A percentile compares a stretch with the other conserved stretches of the same genome.
Evolutionary conservation across 2,888 invertebrate species (phyloP).

Genomic region (Hydrotaea cyrtoneurina): DNA sequence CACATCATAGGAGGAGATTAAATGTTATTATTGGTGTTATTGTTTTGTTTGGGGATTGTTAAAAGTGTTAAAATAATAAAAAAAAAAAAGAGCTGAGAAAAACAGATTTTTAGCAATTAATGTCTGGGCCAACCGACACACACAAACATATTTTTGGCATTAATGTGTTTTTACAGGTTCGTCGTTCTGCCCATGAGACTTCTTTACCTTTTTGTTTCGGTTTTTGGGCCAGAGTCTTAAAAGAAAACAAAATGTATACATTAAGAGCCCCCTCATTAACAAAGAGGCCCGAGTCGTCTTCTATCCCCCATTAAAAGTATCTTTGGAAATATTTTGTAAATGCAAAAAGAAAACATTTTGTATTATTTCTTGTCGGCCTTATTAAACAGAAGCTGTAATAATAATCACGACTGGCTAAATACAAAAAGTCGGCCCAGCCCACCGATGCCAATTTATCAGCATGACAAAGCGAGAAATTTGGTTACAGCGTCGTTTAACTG

Average conservation of each 20-base stretch:
- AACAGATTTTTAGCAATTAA: constrained; percentile 55
- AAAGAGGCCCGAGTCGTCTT: too few species aligned
- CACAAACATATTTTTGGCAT: constrained; percentile 21
- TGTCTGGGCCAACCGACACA: constrained; percentile 26
- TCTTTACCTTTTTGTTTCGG: background rate
- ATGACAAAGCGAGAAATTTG: constrained; percentile 46
- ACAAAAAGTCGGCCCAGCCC: constrained; percentile 16
- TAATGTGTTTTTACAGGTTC: constrained; percentile 33
- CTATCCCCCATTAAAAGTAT: background rate
- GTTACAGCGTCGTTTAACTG: background rate
- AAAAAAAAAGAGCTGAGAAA: background rate
- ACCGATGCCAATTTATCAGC: constrained; percentile 41
- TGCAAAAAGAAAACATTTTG: constrained; percentile 7
- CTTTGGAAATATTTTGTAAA: constrained; percentile 7
- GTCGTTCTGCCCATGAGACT: background rate
- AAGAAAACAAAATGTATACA: background rate
- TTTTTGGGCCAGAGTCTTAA: background rate
- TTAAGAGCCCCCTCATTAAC: constrained; percentile 11
- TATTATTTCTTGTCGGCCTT: constrained; percentile 37
- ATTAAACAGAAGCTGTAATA: constrained; percentile 63
- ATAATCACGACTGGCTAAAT: constrained; percentile 35
- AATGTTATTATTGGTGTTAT: constrained; percentile 26
- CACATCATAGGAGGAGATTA: constrained; percentile 24
- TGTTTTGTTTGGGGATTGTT: constrained; percentile 22
- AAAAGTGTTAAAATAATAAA: constrained; percentile 58